Percentiles rank a stretch among this genome's conserved stretches.
phyloP scores from a whole-genome alignment of 2,797 vertebrate species.

The Hippoglossus hippoglossus region DNA sequence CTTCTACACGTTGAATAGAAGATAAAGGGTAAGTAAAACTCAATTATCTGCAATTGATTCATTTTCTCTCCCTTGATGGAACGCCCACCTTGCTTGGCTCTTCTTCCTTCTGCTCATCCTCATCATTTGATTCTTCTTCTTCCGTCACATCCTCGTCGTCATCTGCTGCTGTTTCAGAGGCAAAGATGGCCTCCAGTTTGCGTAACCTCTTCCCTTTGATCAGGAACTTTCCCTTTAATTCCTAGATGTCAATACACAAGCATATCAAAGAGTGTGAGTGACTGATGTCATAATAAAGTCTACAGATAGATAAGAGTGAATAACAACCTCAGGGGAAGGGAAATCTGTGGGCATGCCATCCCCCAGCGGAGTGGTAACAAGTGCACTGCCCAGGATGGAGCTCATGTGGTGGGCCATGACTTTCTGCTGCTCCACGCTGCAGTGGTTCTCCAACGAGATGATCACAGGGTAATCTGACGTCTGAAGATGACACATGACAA shows the following conservation, averaged over 20 bases:
- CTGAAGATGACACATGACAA: conserved; percentile 68
- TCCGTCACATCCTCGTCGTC: conserved; percentile 86
- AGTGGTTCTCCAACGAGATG: conserved; percentile 98
- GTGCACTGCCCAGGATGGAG: conserved; percentile 88
- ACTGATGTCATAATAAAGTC: background rate
- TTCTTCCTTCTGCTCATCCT: conserved; percentile 81
- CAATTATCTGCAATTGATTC: rapidly evolving
- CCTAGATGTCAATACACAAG: conserved; percentile 73
- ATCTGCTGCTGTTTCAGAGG: conserved; percentile 19
- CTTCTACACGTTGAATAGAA: conserved; percentile 62
- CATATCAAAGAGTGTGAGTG: background rate
- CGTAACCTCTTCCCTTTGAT: conserved; percentile 95
- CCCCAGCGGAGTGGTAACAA: conserved; percentile 87
- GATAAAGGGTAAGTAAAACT: background rate
- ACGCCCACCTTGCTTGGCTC: conserved; percentile 67
- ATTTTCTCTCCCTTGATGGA: background rate
- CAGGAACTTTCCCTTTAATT: conserved; percentile 93
- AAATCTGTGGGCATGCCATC: conserved; percentile 85
- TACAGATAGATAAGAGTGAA: background rate
- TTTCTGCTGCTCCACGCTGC: conserved; percentile 92
- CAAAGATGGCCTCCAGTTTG: conserved; percentile 83
- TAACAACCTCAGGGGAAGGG: conserved; percentile 92
- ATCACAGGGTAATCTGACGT: conserved; percentile 94
- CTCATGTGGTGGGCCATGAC: conserved; percentile 91
- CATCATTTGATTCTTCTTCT: conserved; percentile 91